Base-by-base conservation (phyloP, 1,140 invertebrate genomes). In the Habropoda laboriosa region DNA sequence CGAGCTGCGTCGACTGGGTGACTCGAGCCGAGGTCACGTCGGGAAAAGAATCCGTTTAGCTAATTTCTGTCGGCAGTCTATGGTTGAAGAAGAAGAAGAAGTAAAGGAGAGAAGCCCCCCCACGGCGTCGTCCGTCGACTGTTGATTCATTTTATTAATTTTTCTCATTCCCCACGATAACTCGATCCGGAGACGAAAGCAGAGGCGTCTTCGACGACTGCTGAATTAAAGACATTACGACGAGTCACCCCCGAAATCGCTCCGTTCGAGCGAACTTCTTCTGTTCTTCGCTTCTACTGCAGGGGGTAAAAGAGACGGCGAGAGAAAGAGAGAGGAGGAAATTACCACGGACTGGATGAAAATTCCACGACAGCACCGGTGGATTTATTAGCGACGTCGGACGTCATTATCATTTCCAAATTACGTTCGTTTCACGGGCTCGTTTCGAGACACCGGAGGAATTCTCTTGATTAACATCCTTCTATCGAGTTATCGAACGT, bases 91-190 rank as follows among this genome's bases (percentile, higher is more conserved):
- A 12, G 58, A 38, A 35, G n/a, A 2, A 8, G 49, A 21, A n/a
- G n/a, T n/a, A n/a, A 64, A 61, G 47, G 60, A 13, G 42, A 74
- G 57, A 57, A n/a, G 7, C n/a, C 42, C 42, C 30, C 57, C 64
- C 55, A 35, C 38, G 64, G 60, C 67, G 42, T 57, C 67, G 76
- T 57, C n/a, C 67, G 42, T 57, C 76, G 79, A 64, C 86, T 84
- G 78, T 88, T 88, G 83, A 88, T 86, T 87, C 81, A 87, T 88
- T 88, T 88, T 87, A 88, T 87, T 88, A 88, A 88, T 88, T 89
- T 89, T 88, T 89, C 78, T 81, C 60, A 86, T 87, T 87, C 84
- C 82, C 45, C 77, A 78, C 58, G 80, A 87, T 88, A 89, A 89
- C 70, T 87, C 79, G 81, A 89, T 89, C 85, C 80, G 63, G 67